A percentile compares a stretch with the other conserved stretches of the same genome.
These are phyloP conservation scores for Asteroscopus sphinx DNA, from an alignment of 2,888 invertebrate species.

Conservation along the genomic window DNA sequence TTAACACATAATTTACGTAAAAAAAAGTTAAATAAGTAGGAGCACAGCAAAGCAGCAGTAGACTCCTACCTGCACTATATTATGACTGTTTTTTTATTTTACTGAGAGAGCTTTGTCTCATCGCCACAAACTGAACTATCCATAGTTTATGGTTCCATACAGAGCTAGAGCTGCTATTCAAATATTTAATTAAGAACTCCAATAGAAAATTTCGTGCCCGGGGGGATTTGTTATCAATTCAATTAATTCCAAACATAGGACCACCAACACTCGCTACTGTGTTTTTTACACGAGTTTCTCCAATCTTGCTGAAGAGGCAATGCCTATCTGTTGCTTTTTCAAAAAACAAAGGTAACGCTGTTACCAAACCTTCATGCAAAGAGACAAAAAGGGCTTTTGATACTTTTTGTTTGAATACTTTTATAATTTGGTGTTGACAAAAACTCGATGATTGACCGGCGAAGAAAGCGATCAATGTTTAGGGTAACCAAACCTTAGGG, in stretches of 20 bases:
- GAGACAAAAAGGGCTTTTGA: conserved; percentile 34
- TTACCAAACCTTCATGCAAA: background rate
- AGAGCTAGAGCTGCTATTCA: no score
- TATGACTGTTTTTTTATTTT: no score
- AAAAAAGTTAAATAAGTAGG: no score
- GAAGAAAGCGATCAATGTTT: conserved; percentile 11
- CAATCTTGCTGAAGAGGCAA: conserved; percentile 18
- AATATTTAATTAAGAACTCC: no score
- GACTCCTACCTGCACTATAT: no score
- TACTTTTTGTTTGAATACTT: conserved; percentile 35
- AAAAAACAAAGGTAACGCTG: conserved; percentile 16
- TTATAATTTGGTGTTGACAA: conserved; percentile 34
- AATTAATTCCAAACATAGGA: conserved; percentile 2
- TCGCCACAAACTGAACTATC: no score
- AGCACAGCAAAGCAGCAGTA: no score
- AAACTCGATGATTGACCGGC: conserved; percentile 26
- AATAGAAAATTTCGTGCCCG: no score
- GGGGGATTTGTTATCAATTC: background rate
- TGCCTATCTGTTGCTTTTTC: background rate
- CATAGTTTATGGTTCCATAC: no score
- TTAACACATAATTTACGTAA: no score
- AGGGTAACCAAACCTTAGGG: no score
- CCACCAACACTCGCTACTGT: background rate
- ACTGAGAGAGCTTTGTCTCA: no score
- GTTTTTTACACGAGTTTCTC: conserved; percentile 42